A percentile compares a stretch with the other conserved stretches of the same genome.
Evolutionary conservation across 2,113 vertebrate species (phyloP).

Genomic region (Tretioscincus oriximinensis): DNA sequence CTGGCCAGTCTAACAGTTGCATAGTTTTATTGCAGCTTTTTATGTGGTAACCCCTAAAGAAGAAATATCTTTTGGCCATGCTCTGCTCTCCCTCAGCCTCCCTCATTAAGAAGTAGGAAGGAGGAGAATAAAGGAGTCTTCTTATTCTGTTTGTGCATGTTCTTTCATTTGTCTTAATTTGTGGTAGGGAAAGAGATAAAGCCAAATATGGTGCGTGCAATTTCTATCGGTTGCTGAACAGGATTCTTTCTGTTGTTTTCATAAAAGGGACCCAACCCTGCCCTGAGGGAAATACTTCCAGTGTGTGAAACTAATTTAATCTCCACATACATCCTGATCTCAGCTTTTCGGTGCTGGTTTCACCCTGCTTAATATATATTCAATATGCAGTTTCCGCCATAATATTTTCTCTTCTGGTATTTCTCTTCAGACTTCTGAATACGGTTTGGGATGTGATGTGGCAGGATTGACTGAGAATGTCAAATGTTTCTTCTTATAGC

Average conservation of each 20-base stretch:
- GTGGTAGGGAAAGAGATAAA: background rate
- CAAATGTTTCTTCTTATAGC: no score
- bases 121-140: background rate
- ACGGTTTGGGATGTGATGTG: no score
- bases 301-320: background rate
- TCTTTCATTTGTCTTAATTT: background rate
- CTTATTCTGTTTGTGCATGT: background rate
- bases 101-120: background rate
- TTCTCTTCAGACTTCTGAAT: no score
- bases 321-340: background rate
- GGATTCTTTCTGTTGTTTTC: background rate
- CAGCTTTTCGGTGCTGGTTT: background rate
- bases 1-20: no score
- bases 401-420: no score
- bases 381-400: no score
- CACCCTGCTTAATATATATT: no score
- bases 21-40: no score
- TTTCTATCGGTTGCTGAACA: background rate
- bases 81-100: background rate
- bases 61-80: no score
- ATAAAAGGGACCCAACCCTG: conserved; percentile 7
- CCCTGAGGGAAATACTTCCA: conserved; percentile 8
- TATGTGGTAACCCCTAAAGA: no score
- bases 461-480: no score
- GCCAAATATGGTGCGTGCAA: background rate